phyloP scores from a whole-genome alignment of 2,113 vertebrate species.

The Hemiscyllium ocellatum region DNA sequence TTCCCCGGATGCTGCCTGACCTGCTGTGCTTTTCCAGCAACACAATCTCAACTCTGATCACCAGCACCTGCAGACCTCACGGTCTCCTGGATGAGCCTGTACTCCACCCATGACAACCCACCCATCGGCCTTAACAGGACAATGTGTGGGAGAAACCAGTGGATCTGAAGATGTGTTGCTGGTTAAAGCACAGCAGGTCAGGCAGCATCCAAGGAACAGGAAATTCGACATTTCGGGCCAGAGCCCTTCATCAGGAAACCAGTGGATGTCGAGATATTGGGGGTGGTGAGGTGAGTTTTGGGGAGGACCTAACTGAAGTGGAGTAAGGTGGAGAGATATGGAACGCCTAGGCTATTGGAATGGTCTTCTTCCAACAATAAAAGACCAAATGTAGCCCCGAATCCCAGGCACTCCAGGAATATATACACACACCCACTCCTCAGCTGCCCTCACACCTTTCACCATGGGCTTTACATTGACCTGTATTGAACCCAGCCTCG shows the following conservation, averaged over 20 bases:
- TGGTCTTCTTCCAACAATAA: neutral
- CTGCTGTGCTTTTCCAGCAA: no score
- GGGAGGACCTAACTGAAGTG: no score
- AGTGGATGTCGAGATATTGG: neutral
- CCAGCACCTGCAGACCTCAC: no score
- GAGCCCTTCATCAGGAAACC: no score
- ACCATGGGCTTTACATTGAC: neutral
- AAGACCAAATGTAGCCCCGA: neutral
- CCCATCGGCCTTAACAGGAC: neutral
- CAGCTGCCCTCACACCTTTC: neutral
- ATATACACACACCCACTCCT: neutral
- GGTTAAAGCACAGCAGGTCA: no score
- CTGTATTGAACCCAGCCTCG: neutral
- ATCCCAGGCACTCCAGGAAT: neutral
- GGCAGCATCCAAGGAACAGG: no score
- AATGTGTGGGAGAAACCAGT: neutral
- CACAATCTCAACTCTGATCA: no score
- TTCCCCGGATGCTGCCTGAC: no score
- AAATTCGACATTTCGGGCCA: no score
- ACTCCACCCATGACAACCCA: neutral
- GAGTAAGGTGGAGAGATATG: neutral
- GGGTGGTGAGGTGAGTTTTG: neutral
- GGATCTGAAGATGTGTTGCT: no score
- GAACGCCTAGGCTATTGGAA: neutral
- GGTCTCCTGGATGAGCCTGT: neutral